Percentiles rank a stretch among this genome's conserved stretches.
phyloP scores from a whole-genome alignment of 1,140 invertebrate species.

The Atopsyche davidsoni region DNA sequence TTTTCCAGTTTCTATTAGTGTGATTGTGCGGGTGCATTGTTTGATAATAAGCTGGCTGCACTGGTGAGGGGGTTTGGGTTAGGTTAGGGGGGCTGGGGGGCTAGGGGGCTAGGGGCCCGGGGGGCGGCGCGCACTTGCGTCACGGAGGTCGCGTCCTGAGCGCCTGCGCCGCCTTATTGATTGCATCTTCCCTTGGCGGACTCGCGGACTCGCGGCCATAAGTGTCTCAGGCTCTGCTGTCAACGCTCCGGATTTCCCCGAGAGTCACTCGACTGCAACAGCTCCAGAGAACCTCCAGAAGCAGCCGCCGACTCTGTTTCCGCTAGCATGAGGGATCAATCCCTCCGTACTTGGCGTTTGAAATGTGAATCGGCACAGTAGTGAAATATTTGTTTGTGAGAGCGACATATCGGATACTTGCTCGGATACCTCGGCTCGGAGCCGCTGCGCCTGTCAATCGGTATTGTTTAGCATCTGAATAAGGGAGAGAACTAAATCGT shows the following conservation, averaged over 20 bases:
- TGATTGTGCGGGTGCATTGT: no score
- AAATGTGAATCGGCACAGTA: no score
- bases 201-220: not conserved
- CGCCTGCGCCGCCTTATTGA: not conserved
- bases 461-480: no score
- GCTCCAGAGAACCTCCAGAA: not conserved
- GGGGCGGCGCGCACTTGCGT: not conserved
- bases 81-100: not conserved
- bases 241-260: not conserved
- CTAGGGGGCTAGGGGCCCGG: not conserved
- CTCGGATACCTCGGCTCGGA: no score
- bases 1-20: no score
- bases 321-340: slow-evolving; percentile 13
- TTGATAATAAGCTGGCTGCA: not conserved
- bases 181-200: not conserved
- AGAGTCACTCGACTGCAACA: not conserved
- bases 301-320: no score
- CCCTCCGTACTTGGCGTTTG: slow-evolving; percentile 9
- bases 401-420: no score
- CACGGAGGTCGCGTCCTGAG: not conserved
- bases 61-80: not conserved
- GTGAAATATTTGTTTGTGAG: no score
- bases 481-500: no score
- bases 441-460: no score
- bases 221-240: not conserved